Base-by-base conservation (phyloP, 2,113 vertebrate genomes). In the Boulengeromyrus knoepffleri region DNA sequence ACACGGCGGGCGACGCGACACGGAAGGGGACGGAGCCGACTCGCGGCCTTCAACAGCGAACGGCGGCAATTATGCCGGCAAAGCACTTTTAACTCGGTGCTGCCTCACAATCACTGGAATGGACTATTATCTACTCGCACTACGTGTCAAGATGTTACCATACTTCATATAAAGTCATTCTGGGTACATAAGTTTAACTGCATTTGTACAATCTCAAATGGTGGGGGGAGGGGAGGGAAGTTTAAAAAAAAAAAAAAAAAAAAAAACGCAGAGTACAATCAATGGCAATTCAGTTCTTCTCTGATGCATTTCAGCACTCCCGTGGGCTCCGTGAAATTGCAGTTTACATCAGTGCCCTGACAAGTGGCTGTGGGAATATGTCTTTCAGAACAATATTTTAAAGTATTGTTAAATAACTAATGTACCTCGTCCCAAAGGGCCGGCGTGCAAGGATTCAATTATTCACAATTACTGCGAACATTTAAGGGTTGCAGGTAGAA, bases 311-410 rank as follows among this genome's bases (percentile, higher is more conserved):
- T 91, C 89, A 89, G 90, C 56, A 86, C 24, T 88, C 91, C 89
- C 90, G 77, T 88, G 90, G 92, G 90, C 83, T 90, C 70, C 19
- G 80, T 31, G 88, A 90, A 91, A 91, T 91, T 89, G 89, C 88
- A 88, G 92, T 92, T 93, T 90, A 91, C 88, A 89, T 86, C 90
- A 89, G 92, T 89, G 87, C 91, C 91, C 91, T 91, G 92, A 92
- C 85, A 93, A 36, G 89, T 90, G 86, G 85, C 88, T 91, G 87
- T 90, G 90, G 46, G 87, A 91, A 90, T 88, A 90, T 89, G 91
- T 87, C 90, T 90, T 92, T 93, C 92, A 91, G 88, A 85, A 85
- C 58, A 85, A 93, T 91, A 91, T 90, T 90, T 92, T 90, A 88
- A 90, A 89, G 88, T 85, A 90, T 89, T 92, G 91, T 93, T 92